Conservation (phyloP, 1,140 invertebrate genomes). For the Drosophila ercepeae region DNA sequence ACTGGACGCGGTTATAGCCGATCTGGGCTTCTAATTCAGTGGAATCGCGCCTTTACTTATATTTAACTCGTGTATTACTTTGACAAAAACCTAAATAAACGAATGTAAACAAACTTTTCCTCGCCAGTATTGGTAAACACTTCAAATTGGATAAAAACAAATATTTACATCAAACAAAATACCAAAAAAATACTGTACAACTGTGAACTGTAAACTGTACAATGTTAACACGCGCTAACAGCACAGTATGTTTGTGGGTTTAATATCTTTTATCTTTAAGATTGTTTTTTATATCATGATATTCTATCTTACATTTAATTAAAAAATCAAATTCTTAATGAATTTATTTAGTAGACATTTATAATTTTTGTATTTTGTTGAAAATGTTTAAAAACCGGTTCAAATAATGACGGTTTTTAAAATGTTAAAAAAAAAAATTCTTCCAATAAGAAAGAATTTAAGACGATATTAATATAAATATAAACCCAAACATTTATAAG, state of each 20-base stretch:
- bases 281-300: too few relatives aligned
- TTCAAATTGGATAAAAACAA: neutral
- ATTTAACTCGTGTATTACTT: neutral
- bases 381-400: too few relatives aligned
- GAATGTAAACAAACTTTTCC: neutral
- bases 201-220: too few relatives aligned
- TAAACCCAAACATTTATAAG: too few relatives aligned
- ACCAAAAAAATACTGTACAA: neutral
- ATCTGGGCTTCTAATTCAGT: slow-evolving; percentile 73
- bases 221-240: neutral
- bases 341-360: too few relatives aligned
- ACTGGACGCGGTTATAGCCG: slow-evolving; percentile 87
- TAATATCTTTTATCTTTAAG: neutral
- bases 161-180: neutral
- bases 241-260: neutral
- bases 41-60: neutral
- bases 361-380: too few relatives aligned
- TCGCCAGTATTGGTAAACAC: neutral
- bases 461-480: too few relatives aligned
- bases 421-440: too few relatives aligned
- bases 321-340: too few relatives aligned
- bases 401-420: too few relatives aligned
- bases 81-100: neutral
- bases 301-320: too few relatives aligned
- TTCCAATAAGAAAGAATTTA: too few relatives aligned